Evolutionary conservation across 2,888 invertebrate species (phyloP).

Genomic region (Caenorhabditis sulstoni): DNA sequence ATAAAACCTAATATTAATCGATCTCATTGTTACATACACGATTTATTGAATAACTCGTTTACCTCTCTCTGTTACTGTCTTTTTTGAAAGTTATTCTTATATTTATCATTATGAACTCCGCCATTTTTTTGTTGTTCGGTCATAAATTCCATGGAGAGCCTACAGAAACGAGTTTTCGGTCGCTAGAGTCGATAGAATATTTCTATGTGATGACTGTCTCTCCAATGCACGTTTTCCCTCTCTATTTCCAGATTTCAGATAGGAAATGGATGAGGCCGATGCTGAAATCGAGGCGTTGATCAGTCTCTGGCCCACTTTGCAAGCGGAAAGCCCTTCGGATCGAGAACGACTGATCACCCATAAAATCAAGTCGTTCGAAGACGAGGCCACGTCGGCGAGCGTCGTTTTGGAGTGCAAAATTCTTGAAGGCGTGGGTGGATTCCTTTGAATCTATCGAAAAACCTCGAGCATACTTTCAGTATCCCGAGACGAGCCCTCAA

Average conservation of each 20-base stretch:
- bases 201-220: not conserved
- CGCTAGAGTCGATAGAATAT: too few species aligned
- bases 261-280: slow-evolving; percentile 43
- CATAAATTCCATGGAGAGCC: too few species aligned
- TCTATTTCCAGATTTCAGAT: not conserved
- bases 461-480: slow-evolving; percentile 6
- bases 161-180: too few species aligned
- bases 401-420: slow-evolving; percentile 26
- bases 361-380: slow-evolving; percentile 45
- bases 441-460: not conserved
- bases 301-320: slow-evolving; percentile 38
- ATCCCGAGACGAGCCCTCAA: slow-evolving; percentile 9
- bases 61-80: too few species aligned
- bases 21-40: not conserved
- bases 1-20: not conserved
- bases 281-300: slow-evolving; percentile 49
- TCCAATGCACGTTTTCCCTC: not conserved
- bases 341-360: slow-evolving; percentile 8
- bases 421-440: slow-evolving; percentile 15
- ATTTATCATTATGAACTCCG: too few species aligned
- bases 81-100: too few species aligned
- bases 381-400: slow-evolving; percentile 43
- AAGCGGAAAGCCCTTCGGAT: slow-evolving; percentile 7
- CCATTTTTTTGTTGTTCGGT: too few species aligned
- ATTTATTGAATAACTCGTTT: not conserved